Evolutionary conservation across 2,797 vertebrate species (phyloP), one percentile per base, ranked within the genome.

Genomic region (Capromys pilorides): DNA sequence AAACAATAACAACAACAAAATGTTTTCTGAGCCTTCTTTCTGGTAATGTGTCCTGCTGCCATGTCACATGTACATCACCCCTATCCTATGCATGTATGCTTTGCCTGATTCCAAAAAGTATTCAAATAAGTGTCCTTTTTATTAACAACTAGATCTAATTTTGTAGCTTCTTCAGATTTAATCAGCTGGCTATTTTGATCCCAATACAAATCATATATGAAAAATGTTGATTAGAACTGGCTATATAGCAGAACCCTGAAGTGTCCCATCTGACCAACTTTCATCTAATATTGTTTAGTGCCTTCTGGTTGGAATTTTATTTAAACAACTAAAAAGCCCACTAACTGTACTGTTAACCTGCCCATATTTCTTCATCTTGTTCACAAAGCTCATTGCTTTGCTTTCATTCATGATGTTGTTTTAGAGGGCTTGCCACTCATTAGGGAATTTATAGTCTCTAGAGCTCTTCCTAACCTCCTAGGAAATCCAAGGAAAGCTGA

Each of bases 131-230:
- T n/a, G 62, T 75, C n/a, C 39, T 92, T 88, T 80, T 75, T 82
- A 61, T 85, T 77, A 77, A 54, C 39, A 22, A 61, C 39, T 85
- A 26, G 3, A 41, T 77, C 16, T 51, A 84, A 21, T 54, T 86
- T 59, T 69, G 31, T 64, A 79, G 41, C 51, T 89, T 75, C 87
- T 86, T 91, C 85, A 81, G 41, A 77, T 62, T 75, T 96, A 88
- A 93, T 75, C 77, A 89, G 26, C 41, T 66, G 71, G 24, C 39
- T 61, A 1, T 82, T 93, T 94, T 94, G 66, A 88, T 91, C 62
- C 51, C 84, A 61, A 71, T 77, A 4, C 6, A 90, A 81, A 59
- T 83, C 69, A 12, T 64, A 61, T 33, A 80, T 80, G 81, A 79
- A 75, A 83, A 86, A 36, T 78, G 19, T 77, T 81, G 12, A 36